These are phyloP conservation scores for Diogma glabrata DNA, from an alignment of 2,888 invertebrate species.

Conservation along the genomic window DNA sequence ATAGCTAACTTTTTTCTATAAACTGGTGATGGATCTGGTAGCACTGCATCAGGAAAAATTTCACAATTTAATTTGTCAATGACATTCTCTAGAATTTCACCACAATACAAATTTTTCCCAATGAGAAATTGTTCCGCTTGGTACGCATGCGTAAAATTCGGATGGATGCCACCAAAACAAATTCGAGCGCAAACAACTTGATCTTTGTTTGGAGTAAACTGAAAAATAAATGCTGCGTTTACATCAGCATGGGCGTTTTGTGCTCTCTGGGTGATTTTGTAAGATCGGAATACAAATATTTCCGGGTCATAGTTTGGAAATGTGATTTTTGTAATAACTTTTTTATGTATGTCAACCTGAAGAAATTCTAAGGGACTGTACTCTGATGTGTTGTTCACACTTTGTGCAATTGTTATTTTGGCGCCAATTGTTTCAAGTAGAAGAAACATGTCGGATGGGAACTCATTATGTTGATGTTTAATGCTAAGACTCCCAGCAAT, in stretches of 20 bases:
- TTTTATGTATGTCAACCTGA: constrained; percentile 24
- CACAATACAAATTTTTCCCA: constrained; percentile 37
- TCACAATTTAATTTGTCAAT: constrained; percentile 34
- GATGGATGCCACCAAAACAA: constrained; percentile 47
- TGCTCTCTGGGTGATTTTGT: constrained; percentile 58
- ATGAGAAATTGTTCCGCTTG: constrained; percentile 40
- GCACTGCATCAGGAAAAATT: constrained; percentile 43
- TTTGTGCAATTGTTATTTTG: constrained; percentile 25
- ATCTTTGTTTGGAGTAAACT: constrained; percentile 36
- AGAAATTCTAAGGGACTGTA: constrained; percentile 28
- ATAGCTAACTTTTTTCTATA: constrained; percentile 51
- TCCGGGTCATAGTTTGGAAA: constrained; percentile 25
- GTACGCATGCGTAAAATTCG: constrained; percentile 38
- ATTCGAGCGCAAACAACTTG: constrained; percentile 40
- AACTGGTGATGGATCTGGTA: constrained; percentile 46
- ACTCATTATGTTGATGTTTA: constrained; percentile 40
- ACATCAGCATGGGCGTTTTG: constrained; percentile 66
- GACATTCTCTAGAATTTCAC: constrained; percentile 32
- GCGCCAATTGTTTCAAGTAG: constrained; percentile 37
- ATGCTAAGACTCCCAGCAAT: constrained; percentile 44
- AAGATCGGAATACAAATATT: constrained; percentile 35
- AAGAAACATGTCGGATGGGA: constrained; percentile 42
- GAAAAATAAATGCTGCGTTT: constrained; percentile 59
- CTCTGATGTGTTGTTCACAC: too few relatives aligned
- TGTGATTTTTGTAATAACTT: constrained; percentile 25